These are phyloP conservation scores for Colletes collaris DNA, from an alignment of 2,888 invertebrate genomes.

Conservation along the genomic window DNA sequence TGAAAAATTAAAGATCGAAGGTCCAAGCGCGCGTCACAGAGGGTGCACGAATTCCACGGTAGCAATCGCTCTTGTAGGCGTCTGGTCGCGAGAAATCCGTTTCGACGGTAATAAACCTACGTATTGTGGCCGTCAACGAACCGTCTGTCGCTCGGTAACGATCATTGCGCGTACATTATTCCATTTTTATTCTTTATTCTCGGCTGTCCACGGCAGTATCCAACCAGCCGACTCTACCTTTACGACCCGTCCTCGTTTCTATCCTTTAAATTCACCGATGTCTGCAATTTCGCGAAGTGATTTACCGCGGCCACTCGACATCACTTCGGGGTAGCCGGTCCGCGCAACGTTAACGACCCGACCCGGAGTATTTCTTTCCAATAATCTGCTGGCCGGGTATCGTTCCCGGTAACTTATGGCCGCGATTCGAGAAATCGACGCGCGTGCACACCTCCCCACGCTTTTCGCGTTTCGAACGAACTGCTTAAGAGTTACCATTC, in stretches of 20 bases:
- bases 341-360: constrained; percentile 26
- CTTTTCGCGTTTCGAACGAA: not conserved
- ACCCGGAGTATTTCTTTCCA: constrained; percentile 45
- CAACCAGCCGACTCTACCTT: not conserved
- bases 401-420: constrained; percentile 11
- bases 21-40: not conserved
- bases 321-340: constrained; percentile 19
- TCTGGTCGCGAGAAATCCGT: constrained; percentile 34
- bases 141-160: constrained; percentile 19
- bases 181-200: constrained; percentile 15
- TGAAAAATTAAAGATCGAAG: no score
- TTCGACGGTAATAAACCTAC: constrained; percentile 36
- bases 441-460: constrained; percentile 5
- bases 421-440: constrained; percentile 9
- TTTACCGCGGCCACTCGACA: constrained; percentile 19
- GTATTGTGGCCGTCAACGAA: constrained; percentile 17
- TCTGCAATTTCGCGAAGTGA: constrained; percentile 36
- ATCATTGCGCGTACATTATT: constrained; percentile 23
- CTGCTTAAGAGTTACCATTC: not conserved
- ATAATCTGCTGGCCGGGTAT: constrained; percentile 32
- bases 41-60: constrained; percentile 19
- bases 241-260: constrained; percentile 17
- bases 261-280: constrained; percentile 31
- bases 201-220: not conserved
- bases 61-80: not conserved